A percentile compares a stretch with the other conserved stretches of the same genome.
These are phyloP conservation scores for Myiothlypis coronata DNA, from an alignment of 2,797 vertebrate genomes.

Conservation along the genomic window DNA sequence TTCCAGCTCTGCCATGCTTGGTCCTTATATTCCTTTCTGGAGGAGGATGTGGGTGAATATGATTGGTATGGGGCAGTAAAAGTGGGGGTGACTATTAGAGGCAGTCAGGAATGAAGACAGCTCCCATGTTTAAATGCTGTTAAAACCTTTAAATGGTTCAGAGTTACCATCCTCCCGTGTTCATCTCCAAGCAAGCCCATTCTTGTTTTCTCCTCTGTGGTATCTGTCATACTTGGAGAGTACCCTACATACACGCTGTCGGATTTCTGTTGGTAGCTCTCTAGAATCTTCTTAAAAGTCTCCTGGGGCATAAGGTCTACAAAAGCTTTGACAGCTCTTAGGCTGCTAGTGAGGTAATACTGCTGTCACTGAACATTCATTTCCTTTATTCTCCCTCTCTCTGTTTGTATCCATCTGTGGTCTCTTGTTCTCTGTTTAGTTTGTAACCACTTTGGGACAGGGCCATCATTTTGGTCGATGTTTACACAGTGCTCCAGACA, in stretches of 20 bases:
- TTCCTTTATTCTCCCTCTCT: background rate
- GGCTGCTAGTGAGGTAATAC: background rate
- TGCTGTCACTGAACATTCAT: background rate
- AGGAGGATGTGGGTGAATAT: background rate
- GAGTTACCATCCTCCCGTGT: background rate
- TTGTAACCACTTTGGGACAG: constrained; percentile 6
- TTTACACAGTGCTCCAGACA: constrained; percentile 6
- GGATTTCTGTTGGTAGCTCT: background rate
- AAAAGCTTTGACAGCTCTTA: background rate
- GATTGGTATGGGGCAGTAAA: background rate
- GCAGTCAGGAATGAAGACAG: background rate
- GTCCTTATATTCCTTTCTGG: background rate
- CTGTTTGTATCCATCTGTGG: background rate
- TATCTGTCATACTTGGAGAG: background rate
- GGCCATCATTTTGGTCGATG: background rate
- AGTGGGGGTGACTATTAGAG: background rate
- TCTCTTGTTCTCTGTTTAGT: background rate
- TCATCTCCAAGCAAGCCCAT: background rate
- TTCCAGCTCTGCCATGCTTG: background rate
- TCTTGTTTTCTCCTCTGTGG: background rate
- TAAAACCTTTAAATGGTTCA: background rate
- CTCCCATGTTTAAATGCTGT: background rate
- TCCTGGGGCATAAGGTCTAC: background rate
- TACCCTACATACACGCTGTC: background rate
- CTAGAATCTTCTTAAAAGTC: background rate